Conservation (phyloP, 2,797 vertebrate species). For the Rhinatrema bivittatum region DNA sequence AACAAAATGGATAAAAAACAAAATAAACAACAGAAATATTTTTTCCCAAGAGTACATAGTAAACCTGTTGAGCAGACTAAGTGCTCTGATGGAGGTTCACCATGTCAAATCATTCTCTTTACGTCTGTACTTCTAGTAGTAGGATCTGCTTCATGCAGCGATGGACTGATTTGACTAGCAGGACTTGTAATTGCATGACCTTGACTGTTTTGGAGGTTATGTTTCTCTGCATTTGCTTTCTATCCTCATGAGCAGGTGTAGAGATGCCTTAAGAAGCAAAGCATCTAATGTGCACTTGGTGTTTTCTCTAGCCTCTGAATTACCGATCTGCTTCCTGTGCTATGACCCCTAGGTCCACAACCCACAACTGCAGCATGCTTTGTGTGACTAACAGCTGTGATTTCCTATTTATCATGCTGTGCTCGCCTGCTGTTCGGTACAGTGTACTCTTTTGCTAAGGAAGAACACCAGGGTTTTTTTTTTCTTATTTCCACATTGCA, state of each 20-base stretch:
- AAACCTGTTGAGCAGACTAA: too few species aligned
- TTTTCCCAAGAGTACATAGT: too few species aligned
- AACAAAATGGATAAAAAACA: too few species aligned
- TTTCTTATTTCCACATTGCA: too few species aligned
- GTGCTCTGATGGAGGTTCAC: too few species aligned
- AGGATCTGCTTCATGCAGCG: too few species aligned
- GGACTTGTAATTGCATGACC: neutral
- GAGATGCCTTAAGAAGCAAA: constrained; percentile 26
- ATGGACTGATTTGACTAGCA: neutral
- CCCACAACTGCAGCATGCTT: constrained; percentile 65
- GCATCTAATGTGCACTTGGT: constrained; percentile 12
- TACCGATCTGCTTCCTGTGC: constrained; percentile 74
- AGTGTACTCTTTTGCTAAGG: constrained; percentile 57
- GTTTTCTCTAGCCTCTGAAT: constrained; percentile 56
- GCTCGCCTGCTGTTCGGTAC: constrained; percentile 51
- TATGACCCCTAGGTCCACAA: constrained; percentile 53
- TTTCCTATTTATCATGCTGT: constrained; percentile 65
- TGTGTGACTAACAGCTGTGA: constrained; percentile 73
- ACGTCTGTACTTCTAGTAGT: too few species aligned
- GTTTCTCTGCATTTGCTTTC: constrained; percentile 18
- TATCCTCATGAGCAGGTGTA: constrained; percentile 36
- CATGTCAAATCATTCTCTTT: too few species aligned
- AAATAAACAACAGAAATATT: too few species aligned
- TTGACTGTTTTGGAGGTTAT: too few species aligned
- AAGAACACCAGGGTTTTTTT: constrained; percentile 32